Evolutionary conservation across 2,113 vertebrate species (phyloP), one percentile per base, ranked within the genome.

Genomic region (Spermophilus dauricus): DNA sequence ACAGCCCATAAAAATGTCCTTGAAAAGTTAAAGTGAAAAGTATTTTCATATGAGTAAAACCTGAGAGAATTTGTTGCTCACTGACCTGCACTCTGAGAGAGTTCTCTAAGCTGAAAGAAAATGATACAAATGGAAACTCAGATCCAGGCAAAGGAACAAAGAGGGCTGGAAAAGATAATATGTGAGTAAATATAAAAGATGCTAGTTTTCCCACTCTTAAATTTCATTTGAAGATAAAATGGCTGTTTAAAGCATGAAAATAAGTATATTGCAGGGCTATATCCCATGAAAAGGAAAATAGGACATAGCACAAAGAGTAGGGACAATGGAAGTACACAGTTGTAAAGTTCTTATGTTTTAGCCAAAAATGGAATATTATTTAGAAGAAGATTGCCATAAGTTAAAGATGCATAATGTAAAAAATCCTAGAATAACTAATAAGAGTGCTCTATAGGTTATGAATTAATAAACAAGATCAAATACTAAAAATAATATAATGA

Each of bases 201-300:
- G 30, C 4, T 87, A 39, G 2, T 56, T 86, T 76, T 84, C 32
- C 86, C 30, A 42, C 26, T 87, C 84, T 77, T 22, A 88, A 72
- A 61, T 72, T 85, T 91, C 67, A 76, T 16, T 77, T 84, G 78
- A 91, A 87, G 63, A 61, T 18, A 96, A 81, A 24, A 7, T 78
- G 45, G 37, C 28, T 45, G 6, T 37, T 61, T 4, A 48, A 10
- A 75, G 20, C 89, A 88, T 56, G 48, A 10, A 4, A 63, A 12
- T 34, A 67, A 73, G 16, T 18, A 2, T n/a, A 24, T 7, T 51
- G 18, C 42, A 56, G 37, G 39, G 34, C 80, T 42, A 75, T 8
- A 45, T n/a, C 24, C 67, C 7, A 30, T 56, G 37, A n/a, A 86
- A 81, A 77, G 86, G 30, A 78, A 83, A 73, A 76, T 6, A 63